phyloP scores from a whole-genome alignment of 2,113 vertebrate genomes.

The Odontesthes bonariensis region DNA sequence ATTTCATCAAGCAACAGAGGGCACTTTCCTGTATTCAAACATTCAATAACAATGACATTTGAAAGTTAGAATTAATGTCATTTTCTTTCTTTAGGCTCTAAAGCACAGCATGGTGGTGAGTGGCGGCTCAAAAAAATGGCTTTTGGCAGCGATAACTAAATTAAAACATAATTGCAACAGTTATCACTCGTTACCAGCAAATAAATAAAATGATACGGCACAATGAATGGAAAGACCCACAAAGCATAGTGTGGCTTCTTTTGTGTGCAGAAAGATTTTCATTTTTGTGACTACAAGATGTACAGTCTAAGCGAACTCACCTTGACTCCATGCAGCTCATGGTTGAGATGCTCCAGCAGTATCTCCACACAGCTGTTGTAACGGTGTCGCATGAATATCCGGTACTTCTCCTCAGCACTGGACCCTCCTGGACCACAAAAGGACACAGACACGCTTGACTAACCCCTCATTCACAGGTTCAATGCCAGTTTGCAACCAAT shows the following conservation, averaged over 20 bases:
- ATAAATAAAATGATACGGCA: too few species aligned
- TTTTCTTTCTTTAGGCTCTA: background rate
- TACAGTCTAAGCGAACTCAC: constrained; percentile 72
- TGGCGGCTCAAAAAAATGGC: too few species aligned
- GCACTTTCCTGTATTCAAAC: constrained; percentile 82
- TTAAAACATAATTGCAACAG: too few species aligned
- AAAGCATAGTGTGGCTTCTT: too few species aligned
- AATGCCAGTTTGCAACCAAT: background rate
- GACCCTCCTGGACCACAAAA: constrained; percentile 60
- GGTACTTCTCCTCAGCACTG: constrained; percentile 87
- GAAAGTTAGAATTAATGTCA: background rate
- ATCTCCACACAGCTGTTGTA: constrained; percentile 87
- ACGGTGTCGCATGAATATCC: constrained; percentile 91
- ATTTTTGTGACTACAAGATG: background rate
- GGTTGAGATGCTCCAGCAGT: constrained; percentile 84
- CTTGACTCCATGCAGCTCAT: constrained; percentile 82
- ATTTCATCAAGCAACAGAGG: constrained; percentile 90
- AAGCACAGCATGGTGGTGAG: background rate
- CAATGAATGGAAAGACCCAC: too few species aligned
- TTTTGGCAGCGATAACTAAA: too few species aligned
- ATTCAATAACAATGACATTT: background rate
- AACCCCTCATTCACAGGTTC: background rate
- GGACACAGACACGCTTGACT: background rate
- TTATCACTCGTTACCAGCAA: too few species aligned
- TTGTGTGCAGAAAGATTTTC: background rate